These are phyloP conservation scores for Gopherus flavomarginatus DNA, from an alignment of 2,113 vertebrate species.

Conservation along the genomic window DNA sequence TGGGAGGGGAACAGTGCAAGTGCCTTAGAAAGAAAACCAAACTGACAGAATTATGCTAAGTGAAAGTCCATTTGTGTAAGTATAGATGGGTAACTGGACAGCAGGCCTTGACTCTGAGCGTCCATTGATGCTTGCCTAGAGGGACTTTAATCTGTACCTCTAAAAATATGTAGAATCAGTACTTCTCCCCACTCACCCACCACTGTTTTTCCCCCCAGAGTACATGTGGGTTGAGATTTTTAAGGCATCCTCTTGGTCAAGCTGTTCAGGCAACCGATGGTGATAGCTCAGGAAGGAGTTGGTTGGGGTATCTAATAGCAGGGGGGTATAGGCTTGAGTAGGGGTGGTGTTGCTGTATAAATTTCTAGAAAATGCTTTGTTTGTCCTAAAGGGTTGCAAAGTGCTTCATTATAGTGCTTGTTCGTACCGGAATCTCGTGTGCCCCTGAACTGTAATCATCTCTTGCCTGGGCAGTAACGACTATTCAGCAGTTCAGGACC, in stretches of 20 bases:
- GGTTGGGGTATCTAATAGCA: neutral
- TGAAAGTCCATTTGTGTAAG: neutral
- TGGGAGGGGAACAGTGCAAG: neutral
- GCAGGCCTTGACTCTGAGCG: neutral
- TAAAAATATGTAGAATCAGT: neutral
- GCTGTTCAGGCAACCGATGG: neutral
- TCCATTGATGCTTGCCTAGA: neutral
- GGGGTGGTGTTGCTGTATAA: neutral
- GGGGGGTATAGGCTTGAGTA: neutral
- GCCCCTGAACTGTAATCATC: neutral
- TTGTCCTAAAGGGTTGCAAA: neutral
- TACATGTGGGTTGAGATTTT: neutral
- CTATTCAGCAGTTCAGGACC: neutral
- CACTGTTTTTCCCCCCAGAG: rapidly evolving
- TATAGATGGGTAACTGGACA: neutral
- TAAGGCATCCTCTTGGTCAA: neutral
- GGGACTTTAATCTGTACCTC: neutral
- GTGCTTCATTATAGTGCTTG: rapidly evolving
- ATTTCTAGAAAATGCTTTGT: neutral
- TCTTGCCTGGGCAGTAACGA: neutral
- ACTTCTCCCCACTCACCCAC: rapidly evolving
- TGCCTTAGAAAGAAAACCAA: neutral
- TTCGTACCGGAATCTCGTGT: neutral
- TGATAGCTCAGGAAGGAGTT: neutral
- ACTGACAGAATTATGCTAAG: neutral